Evolutionary conservation across 2,888 invertebrate genomes (phyloP), one percentile per base, ranked within the genome.

Genomic region (Lycaena phlaeas): DNA sequence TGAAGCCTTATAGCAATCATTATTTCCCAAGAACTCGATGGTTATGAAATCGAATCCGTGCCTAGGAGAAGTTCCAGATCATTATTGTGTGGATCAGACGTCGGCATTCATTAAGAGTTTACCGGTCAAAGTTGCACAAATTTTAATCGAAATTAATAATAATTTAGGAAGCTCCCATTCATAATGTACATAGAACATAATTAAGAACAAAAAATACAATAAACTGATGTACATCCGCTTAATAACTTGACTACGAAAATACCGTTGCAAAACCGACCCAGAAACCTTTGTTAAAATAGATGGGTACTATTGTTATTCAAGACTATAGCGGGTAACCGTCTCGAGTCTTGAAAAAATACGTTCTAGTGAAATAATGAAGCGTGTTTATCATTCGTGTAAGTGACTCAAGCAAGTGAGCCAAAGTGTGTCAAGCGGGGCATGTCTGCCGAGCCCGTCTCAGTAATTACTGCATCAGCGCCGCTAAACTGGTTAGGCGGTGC

Each of bases 391-490:
- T 49, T 54, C 48, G 60, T 64, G 51, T 53, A 51, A 57, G 54
- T 48, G 52, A 51, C 47, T 49, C 48, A 45, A 49, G 50, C 62
- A 57, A 66, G 58, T 61, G 57, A 57, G 61, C 59, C 60, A 57
- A 60, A 52, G 56, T 53, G 49, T 65, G 64, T 57, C 59, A 57
- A 47, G 51, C 51, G 52, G 51, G 51, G 63, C 59, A 57, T 61
- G 53, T 42, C 49, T 47, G 53, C 52, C 59, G 58, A 48, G 63
- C 64, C 63, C 57, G 59, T 64, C 66, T 69, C 64, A 68, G 70
- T 81, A 79, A 81, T 79, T 77, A 76, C 71, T 71, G 66, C 69
- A 66, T 62, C 62, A 66, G 66, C 62, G 60, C 56, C 60, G 61
- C 64, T 76, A 72, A 77, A 73, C 70, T 65, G 64, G 67, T 77